Evolutionary conservation across 2,113 vertebrate genomes (phyloP), one percentile per base, ranked within the genome.

Genomic region (Salvelinus sp.): DNA sequence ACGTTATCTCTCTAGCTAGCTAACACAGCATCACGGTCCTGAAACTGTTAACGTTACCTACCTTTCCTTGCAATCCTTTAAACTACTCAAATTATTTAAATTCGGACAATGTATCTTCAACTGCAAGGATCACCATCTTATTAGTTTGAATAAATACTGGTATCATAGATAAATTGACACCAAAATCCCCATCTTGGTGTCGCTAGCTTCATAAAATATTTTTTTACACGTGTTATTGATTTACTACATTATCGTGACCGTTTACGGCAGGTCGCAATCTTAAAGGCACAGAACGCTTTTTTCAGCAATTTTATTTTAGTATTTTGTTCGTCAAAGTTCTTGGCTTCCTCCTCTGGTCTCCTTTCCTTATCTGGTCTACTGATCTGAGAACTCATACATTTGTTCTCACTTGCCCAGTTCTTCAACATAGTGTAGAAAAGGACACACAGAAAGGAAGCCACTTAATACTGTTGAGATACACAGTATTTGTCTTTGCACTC

Each of bases 221-320:
- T 3, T 18, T 13, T 77, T 72, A 74, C 70, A 66, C 16, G 84
- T 84, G 85, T 77, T 23, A 48, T 2, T 25, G 2, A 20, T 57
- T 82, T 83, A 64, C 83, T 76, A 64, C 77, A 83, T 9, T 14
- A 0, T 0, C n/a, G 6, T 60, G 16, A 0, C 14, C 0, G 9
- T 87, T 88, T 81, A 85, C 89, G 91, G 69, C 78, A 65, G 27
- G 82, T 83, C 82, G 86, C 71, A 79, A 83, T 54, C 69, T 85
- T 86, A 88, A 90, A 87, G 86, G 33, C 7, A 77, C 76, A 84
- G 67, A 68, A 48, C 30, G 16, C 28, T 16, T 63, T 63, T 62
- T 62, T 6, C 38, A 12, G 7, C 7, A 10, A 44, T 44, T 44
- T 44, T 44, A 44, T 44, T 44, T 44, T 12, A 12, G 9, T 10